A percentile compares a stretch with the other conserved stretches of the same genome.
phyloP scores from a whole-genome alignment of 2,888 invertebrate genomes.

The Amblyjoppa fuscipennis region DNA sequence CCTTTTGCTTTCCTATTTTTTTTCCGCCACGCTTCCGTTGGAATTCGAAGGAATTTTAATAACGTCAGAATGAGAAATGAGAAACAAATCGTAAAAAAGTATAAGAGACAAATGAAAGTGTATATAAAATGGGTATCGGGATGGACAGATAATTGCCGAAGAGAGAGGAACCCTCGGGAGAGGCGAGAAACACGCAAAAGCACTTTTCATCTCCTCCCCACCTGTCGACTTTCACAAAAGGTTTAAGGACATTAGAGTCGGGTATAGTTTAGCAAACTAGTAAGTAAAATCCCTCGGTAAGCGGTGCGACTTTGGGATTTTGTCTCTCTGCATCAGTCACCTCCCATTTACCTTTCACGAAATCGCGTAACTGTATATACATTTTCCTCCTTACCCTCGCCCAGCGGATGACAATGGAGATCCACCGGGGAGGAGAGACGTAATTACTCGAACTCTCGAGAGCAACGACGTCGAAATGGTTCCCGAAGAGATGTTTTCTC shows the following conservation, averaged over 20 bases:
- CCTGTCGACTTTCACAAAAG: constrained; percentile 55
- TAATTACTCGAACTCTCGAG: constrained; percentile 66
- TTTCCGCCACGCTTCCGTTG: not conserved
- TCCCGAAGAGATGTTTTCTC: constrained; percentile 46
- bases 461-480: constrained; percentile 58
- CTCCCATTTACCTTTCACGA: constrained; percentile 4
- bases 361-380: constrained; percentile 3
- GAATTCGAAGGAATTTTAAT: constrained; percentile 20
- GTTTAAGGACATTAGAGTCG: constrained; percentile 66
- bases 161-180: constrained; percentile 41
- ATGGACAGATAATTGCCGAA: constrained; percentile 36
- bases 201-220: constrained; percentile 58
- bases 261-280: constrained; percentile 65
- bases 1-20: not conserved
- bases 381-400: not conserved
- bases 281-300: constrained; percentile 61
- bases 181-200: constrained; percentile 63
- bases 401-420: constrained; percentile 40
- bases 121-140: constrained; percentile 35
- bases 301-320: constrained; percentile 48
- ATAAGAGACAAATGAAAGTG: not conserved
- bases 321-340: constrained; percentile 46
- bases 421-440: constrained; percentile 52
- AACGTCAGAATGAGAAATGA: not conserved
- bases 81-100: constrained; percentile 23